A percentile compares a stretch with the other conserved stretches of the same genome.
Conservation (phyloP, 1,140 invertebrate genomes). For the Bombus consobrinus region DNA sequence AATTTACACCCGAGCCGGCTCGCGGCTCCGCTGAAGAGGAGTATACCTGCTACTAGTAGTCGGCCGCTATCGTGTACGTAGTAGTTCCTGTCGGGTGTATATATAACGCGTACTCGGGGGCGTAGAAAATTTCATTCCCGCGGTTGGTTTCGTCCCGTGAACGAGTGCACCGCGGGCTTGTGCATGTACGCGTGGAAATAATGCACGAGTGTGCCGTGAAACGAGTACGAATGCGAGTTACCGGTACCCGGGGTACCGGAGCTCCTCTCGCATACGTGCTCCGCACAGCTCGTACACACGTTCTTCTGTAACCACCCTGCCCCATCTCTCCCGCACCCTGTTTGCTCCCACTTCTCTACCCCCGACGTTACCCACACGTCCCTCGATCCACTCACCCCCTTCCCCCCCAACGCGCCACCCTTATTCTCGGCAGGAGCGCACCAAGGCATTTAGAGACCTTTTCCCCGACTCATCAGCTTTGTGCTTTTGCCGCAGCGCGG, state of each 20-base stretch:
- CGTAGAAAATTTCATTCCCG: constrained; percentile 76
- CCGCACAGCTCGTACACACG: constrained; percentile 24
- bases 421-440: constrained; percentile 66
- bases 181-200: constrained; percentile 57
- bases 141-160: constrained; percentile 69
- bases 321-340: background rate
- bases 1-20: constrained; percentile 54
- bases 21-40: constrained; percentile 49
- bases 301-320: constrained; percentile 26
- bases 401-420: constrained; percentile 19
- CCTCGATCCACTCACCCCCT: constrained; percentile 5
- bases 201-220: constrained; percentile 56
- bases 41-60: constrained; percentile 24
- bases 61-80: constrained; percentile 32
- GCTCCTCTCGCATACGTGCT: constrained; percentile 48
- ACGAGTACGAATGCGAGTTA: constrained; percentile 73
- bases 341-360: background rate
- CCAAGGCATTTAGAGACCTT: constrained; percentile 81
- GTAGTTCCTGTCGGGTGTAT: background rate
- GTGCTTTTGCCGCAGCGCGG: constrained; percentile 72
- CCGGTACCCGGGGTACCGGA: constrained; percentile 67
- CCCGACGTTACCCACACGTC: background rate
- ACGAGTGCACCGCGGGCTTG: constrained; percentile 38
- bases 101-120: constrained; percentile 45
- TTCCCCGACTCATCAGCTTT: constrained; percentile 81